phyloP scores from a whole-genome alignment of 1,140 invertebrate species.

The Ruditapes philippinarum region DNA sequence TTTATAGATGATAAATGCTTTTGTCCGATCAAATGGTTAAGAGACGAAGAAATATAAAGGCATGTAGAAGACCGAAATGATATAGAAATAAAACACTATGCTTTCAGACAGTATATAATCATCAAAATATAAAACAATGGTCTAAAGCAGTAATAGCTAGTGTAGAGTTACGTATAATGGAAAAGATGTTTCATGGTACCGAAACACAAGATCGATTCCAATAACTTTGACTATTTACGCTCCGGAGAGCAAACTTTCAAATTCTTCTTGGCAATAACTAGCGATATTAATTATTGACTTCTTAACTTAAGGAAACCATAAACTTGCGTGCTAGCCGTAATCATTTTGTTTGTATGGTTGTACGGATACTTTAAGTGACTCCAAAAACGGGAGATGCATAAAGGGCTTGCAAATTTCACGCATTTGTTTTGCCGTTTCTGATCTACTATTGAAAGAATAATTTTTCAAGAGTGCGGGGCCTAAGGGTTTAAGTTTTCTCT shows the following conservation, averaged over 20 bases:
- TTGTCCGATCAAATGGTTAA: too few relatives aligned
- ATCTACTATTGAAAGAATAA: too few relatives aligned
- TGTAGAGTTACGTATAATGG: neutral
- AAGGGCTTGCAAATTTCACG: neutral
- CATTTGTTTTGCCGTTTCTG: too few relatives aligned
- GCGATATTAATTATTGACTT: slow-evolving; percentile 26
- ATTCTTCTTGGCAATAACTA: slow-evolving; percentile 6
- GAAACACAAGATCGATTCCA: neutral
- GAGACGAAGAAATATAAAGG: too few relatives aligned
- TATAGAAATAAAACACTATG: too few relatives aligned
- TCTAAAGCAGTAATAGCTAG: neutral
- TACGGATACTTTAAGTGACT: neutral
- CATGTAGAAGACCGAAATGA: too few relatives aligned
- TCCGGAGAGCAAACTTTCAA: slow-evolving; percentile 19
- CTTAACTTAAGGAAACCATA: slow-evolving; percentile 1
- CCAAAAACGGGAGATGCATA: neutral
- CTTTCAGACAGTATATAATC: too few relatives aligned
- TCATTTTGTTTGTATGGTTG: neutral
- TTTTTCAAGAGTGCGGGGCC: too few relatives aligned
- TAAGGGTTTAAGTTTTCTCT: too few relatives aligned
- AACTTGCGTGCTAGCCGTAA: neutral
- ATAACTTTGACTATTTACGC: neutral
- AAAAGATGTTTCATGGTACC: neutral
- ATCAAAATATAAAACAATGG: too few relatives aligned
- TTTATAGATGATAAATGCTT: too few relatives aligned